These are phyloP conservation scores for Blera fallax DNA, from an alignment of 2,888 invertebrate species.

Conservation along the genomic window DNA sequence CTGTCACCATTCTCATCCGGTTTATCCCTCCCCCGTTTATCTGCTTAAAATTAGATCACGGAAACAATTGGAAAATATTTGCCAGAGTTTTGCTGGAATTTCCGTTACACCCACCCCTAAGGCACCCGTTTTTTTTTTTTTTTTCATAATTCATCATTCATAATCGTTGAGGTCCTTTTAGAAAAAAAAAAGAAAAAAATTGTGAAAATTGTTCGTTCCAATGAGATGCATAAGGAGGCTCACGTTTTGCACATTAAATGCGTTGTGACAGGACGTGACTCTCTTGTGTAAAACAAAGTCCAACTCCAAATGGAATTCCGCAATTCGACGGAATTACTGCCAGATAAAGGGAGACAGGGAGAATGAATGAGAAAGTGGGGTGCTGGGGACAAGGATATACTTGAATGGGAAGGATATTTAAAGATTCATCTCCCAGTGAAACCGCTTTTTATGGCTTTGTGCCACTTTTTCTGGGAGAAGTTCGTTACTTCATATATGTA, in stretches of 20 bases:
- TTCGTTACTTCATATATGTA: conserved; percentile 44
- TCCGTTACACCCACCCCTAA: not conserved
- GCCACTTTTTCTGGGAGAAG: conserved; percentile 50
- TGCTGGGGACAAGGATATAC: too few relatives aligned
- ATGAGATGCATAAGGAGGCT: conserved; percentile 62
- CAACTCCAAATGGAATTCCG: conserved; percentile 68
- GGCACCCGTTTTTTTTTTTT: not conserved
- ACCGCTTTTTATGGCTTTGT: conserved; percentile 66
- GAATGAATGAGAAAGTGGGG: not conserved
- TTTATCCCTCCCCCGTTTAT: conserved; percentile 4
- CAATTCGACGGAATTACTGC: conserved; percentile 63
- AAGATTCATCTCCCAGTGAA: conserved; percentile 60
- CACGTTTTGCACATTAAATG: conserved; percentile 75
- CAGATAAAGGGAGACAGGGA: not conserved
- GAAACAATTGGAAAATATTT: conserved; percentile 63
- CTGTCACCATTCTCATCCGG: conserved; percentile 4
- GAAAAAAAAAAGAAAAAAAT: not conserved
- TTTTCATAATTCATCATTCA: conserved; percentile 62
- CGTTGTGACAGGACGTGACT: conserved; percentile 75
- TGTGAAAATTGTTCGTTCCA: not conserved
- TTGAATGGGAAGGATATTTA: conserved; percentile 30
- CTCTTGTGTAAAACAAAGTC: conserved; percentile 67
- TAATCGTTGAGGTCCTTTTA: conserved; percentile 53
- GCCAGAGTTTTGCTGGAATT: conserved; percentile 55
- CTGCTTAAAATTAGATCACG: conserved; percentile 69